These are phyloP conservation scores for Coregonus sp. DNA, from an alignment of 2,797 vertebrate genomes.

Conservation along the genomic window DNA sequence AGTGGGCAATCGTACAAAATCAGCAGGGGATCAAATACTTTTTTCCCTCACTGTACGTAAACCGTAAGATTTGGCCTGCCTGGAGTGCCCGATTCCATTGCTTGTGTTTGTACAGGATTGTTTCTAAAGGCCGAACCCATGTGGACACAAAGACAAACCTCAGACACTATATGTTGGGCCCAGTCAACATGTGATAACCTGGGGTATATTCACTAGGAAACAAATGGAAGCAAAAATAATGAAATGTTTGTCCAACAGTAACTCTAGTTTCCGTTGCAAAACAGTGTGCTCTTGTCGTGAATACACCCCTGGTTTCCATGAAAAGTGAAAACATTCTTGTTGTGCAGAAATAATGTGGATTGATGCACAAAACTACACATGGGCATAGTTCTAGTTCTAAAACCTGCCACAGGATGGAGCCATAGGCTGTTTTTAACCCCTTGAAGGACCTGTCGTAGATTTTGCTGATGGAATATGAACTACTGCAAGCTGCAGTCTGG, in stretches of 20 bases:
- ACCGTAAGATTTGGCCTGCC: neutral
- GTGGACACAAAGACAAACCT: too few species aligned
- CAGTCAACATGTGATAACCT: too few species aligned
- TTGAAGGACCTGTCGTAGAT: conserved; percentile 8
- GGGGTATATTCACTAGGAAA: neutral
- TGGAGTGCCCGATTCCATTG: neutral
- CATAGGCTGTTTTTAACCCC: conserved; percentile 29
- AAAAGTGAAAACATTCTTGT: neutral
- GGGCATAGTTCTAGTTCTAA: neutral
- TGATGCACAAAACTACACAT: neutral
- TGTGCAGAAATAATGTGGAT: neutral
- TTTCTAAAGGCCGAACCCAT: too few species aligned
- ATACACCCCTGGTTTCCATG: neutral
- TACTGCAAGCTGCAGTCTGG: neutral
- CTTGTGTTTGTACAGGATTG: too few species aligned
- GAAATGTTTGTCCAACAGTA: too few species aligned
- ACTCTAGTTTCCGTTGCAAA: too few species aligned
- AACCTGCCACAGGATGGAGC: conserved; percentile 61
- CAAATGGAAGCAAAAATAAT: neutral
- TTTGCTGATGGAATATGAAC: conserved; percentile 11
- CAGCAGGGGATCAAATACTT: too few species aligned
- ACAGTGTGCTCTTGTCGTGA: too few species aligned
- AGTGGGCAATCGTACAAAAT: too few species aligned
- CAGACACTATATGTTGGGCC: too few species aligned
- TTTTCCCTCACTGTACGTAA: neutral